These are phyloP conservation scores for Ditula angustiorana DNA, from an alignment of 2,888 invertebrate genomes.

Conservation along the genomic window DNA sequence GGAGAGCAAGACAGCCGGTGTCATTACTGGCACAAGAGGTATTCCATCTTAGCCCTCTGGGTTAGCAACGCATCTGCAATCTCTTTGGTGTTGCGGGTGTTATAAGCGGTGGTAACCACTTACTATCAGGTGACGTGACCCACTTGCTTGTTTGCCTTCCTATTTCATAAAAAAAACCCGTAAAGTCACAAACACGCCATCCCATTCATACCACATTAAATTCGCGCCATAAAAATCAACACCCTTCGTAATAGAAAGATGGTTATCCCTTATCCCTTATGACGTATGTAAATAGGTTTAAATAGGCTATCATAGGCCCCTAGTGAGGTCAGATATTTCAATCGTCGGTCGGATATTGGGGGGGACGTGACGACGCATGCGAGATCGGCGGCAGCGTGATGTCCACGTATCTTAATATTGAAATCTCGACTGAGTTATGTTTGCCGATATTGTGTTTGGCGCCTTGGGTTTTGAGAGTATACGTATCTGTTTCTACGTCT, in stretches of 20 bases:
- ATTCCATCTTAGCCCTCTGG: too few species aligned
- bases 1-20: too few species aligned
- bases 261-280: slow-evolving; percentile 36
- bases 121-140: too few species aligned
- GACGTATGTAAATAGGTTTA: slow-evolving; percentile 41
- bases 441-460: slow-evolving; percentile 26
- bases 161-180: too few species aligned
- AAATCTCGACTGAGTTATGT: slow-evolving; percentile 62
- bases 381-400: slow-evolving; percentile 57
- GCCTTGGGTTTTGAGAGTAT: slow-evolving; percentile 16
- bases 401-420: slow-evolving; percentile 75
- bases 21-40: too few species aligned
- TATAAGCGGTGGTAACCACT: too few species aligned
- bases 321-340: slow-evolving; percentile 81
- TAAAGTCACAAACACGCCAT: not conserved
- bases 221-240: slow-evolving; percentile 34
- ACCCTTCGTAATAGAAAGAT: slow-evolving; percentile 37
- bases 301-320: slow-evolving; percentile 35
- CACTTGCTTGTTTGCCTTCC: too few species aligned
- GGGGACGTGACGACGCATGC: slow-evolving; percentile 81
- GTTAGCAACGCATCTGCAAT: too few species aligned
- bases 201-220: slow-evolving; percentile 26
- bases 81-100: too few species aligned
- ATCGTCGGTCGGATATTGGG: slow-evolving; percentile 83
- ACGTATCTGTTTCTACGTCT: not conserved